Evolutionary conservation across 2,888 invertebrate species (phyloP).

Genomic region (Cephus spinipes): DNA sequence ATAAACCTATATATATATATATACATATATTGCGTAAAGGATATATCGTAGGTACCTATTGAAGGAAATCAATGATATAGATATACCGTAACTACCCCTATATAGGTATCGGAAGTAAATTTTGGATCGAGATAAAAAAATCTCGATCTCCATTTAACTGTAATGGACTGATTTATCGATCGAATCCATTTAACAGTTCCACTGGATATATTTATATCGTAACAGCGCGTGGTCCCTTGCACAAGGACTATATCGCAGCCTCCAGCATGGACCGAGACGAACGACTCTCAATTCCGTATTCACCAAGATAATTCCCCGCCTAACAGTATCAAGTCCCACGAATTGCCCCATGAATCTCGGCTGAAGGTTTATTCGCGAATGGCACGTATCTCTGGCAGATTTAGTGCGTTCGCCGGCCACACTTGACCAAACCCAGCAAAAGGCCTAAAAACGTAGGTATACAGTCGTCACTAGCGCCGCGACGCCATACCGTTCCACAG

Average conservation of each 20-base stretch:
- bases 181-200: slow-evolving; percentile 20
- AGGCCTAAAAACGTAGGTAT: too few relatives aligned
- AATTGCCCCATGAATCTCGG: slow-evolving; percentile 54
- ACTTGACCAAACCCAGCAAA: slow-evolving; percentile 44
- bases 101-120: too few relatives aligned
- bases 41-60: too few relatives aligned
- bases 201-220: slow-evolving; percentile 4
- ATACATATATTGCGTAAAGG: too few relatives aligned
- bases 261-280: slow-evolving; percentile 34
- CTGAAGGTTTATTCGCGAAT: slow-evolving; percentile 48
- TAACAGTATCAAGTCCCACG: slow-evolving; percentile 54
- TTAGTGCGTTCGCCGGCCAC: slow-evolving; percentile 53
- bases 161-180: slow-evolving; percentile 30
- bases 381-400: slow-evolving; percentile 54
- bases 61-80: too few relatives aligned
- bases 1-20: too few relatives aligned
- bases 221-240: too few relatives aligned
- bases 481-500: background rate
- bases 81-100: too few relatives aligned
- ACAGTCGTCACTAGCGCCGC: background rate
- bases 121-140: too few relatives aligned
- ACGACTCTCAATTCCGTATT: slow-evolving; percentile 45
- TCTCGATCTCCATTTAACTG: slow-evolving; percentile 17
- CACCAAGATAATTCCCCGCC: slow-evolving; percentile 48
- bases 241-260: background rate